Conservation (phyloP, 2,888 invertebrate genomes). For the Acrocera orbiculus region DNA sequence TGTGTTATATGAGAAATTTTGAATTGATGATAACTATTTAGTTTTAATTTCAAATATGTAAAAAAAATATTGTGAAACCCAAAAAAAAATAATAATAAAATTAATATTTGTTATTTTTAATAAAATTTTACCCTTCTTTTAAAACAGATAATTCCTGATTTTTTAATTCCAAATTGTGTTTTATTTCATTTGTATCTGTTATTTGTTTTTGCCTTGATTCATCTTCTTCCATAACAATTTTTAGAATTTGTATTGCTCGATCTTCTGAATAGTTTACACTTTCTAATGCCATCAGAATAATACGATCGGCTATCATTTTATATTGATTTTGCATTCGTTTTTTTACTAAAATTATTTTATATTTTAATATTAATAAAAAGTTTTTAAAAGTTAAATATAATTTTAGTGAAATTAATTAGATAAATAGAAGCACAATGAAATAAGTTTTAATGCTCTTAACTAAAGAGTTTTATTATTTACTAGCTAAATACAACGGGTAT, state of each 20-base stretch:
- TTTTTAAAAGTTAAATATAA: not conserved
- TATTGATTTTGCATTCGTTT: conserved; percentile 51
- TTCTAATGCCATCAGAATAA: conserved; percentile 71
- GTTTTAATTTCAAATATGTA: too few species aligned
- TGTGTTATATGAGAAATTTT: too few species aligned
- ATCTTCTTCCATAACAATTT: conserved; percentile 53
- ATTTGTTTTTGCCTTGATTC: too few species aligned
- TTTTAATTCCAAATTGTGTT: not conserved
- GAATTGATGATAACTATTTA: too few species aligned
- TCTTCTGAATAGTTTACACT: conserved; percentile 74
- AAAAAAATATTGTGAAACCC: too few species aligned
- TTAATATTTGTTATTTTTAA: not conserved
- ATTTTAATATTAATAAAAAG: conserved; percentile 5
- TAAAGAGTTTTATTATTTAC: too few species aligned
- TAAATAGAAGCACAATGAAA: not conserved
- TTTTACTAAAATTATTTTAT: conserved; percentile 40
- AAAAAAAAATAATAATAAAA: too few species aligned
- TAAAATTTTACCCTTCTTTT: not conserved
- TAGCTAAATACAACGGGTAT: too few species aligned
- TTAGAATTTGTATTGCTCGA: conserved; percentile 60
- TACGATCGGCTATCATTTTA: conserved; percentile 56
- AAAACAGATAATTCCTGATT: too few species aligned
- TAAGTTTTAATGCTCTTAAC: too few species aligned
- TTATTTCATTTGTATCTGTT: not conserved
- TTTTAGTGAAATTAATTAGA: not conserved